Conservation (phyloP, 2,113 vertebrate species). For the Xyliphius kryptos region DNA sequence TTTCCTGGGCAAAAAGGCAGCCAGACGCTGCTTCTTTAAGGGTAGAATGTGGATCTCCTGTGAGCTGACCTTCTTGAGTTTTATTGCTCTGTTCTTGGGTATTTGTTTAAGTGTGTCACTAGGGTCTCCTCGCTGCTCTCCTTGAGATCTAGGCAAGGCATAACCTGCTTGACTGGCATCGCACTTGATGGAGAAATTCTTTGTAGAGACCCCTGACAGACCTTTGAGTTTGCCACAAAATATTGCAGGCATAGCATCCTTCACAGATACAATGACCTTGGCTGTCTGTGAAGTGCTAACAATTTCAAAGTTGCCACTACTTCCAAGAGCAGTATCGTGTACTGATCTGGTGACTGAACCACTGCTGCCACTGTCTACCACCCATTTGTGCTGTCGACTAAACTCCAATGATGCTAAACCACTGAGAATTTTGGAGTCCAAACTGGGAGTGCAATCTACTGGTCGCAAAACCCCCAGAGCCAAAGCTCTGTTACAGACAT, state of each 20-base stretch:
- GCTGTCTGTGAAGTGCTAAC: conserved; percentile 85
- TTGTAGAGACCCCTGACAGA: conserved; percentile 92
- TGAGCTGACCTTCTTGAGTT: conserved; percentile 97
- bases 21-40: conserved; percentile 95
- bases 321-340: conserved; percentile 67
- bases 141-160: conserved; percentile 65
- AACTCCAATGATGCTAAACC: conserved; percentile 66
- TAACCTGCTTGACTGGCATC: conserved; percentile 81
- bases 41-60: conserved; percentile 97
- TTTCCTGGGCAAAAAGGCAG: conserved; percentile 93
- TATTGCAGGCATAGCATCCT: conserved; percentile 88
- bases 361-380: conserved; percentile 63
- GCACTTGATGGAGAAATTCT: conserved; percentile 97
- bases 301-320: conserved; percentile 74
- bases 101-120: conserved; percentile 78
- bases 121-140: conserved; percentile 70
- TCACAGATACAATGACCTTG: conserved; percentile 95
- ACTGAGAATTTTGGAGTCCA: conserved; percentile 62
- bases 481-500: conserved; percentile 46
- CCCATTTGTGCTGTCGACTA: conserved; percentile 79
- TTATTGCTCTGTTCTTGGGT: conserved; percentile 86
- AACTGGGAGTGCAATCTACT: conserved; percentile 57
- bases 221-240: conserved; percentile 96
- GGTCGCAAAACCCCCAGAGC: conserved; percentile 53
- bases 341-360: conserved; percentile 48